These are phyloP conservation scores for Rhinella marina DNA, from an alignment of 2,797 vertebrate genomes.

Conservation along the genomic window DNA sequence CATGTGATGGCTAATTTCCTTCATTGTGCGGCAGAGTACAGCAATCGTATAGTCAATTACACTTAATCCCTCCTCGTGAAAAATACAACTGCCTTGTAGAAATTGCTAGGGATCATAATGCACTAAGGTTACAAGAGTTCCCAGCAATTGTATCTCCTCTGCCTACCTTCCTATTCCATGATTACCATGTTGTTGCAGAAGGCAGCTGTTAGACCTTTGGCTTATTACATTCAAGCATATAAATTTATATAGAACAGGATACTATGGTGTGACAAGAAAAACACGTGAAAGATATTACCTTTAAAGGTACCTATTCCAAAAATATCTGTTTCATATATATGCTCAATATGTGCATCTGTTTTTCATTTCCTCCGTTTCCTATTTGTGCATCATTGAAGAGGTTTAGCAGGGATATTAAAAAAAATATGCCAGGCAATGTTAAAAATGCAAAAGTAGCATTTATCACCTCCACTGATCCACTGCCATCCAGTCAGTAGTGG, in stretches of 20 bases:
- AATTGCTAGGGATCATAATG: constrained; percentile 17
- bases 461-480: too few relatives aligned
- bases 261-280: background rate
- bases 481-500: too few relatives aligned
- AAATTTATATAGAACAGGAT: background rate
- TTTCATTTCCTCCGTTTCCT: background rate
- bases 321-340: background rate
- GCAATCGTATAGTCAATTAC: constrained; percentile 38
- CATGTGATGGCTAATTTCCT: constrained; percentile 51
- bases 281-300: background rate
- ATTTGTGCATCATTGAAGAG: background rate
- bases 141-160: background rate
- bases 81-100: constrained; percentile 9
- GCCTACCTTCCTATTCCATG: background rate
- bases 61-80: constrained; percentile 16
- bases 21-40: constrained; percentile 35
- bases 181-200: background rate
- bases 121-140: constrained; percentile 10
- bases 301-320: background rate
- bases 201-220: background rate
- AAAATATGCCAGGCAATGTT: too few relatives aligned
- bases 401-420: too few relatives aligned
- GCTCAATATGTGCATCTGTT: background rate
- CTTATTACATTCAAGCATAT: background rate
- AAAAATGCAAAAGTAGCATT: too few relatives aligned